Percentiles rank a stretch among this genome's conserved stretches.
These are phyloP conservation scores for Caenorhabditis doughertyi DNA, from an alignment of 2,888 invertebrate genomes.

Conservation along the genomic window DNA sequence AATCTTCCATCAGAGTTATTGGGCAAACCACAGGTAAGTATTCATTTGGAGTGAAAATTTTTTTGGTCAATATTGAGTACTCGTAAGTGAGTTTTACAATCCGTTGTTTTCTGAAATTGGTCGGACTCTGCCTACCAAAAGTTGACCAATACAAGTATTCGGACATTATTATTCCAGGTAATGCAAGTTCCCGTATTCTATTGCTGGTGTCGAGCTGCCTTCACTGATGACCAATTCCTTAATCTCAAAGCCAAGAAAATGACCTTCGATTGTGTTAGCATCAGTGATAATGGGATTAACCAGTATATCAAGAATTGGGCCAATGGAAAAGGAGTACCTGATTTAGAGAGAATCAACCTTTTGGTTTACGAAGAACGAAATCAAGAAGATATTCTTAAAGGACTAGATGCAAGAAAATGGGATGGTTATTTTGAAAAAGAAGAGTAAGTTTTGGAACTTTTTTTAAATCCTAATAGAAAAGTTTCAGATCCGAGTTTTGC, in stretches of 20 bases:
- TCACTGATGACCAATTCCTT: constrained; percentile 3
- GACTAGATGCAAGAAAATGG: constrained; percentile 7
- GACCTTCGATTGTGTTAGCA: not conserved
- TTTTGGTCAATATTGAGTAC: too few species aligned
- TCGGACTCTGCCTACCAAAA: too few species aligned
- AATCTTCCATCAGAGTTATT: not conserved
- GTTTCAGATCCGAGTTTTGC: not conserved
- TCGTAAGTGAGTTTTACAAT: too few species aligned
- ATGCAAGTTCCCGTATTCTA: not conserved
- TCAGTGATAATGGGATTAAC: constrained; percentile 7
- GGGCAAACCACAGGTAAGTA: too few species aligned
- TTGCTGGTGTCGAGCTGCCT: not conserved
- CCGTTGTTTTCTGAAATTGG: too few species aligned
- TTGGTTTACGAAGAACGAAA: not conserved
- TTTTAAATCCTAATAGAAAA: not conserved
- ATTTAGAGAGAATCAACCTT: not conserved
- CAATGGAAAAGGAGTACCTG: not conserved
- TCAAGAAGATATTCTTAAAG: not conserved
- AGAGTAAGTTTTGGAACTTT: not conserved
- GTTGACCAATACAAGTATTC: too few species aligned
- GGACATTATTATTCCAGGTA: not conserved
- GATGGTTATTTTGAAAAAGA: constrained; percentile 5
- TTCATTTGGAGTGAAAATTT: too few species aligned
- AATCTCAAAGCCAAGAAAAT: constrained; percentile 1
- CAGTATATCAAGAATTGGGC: not conserved